Base-by-base conservation (phyloP, 2,888 invertebrate species). In the Agelastica alni region DNA sequence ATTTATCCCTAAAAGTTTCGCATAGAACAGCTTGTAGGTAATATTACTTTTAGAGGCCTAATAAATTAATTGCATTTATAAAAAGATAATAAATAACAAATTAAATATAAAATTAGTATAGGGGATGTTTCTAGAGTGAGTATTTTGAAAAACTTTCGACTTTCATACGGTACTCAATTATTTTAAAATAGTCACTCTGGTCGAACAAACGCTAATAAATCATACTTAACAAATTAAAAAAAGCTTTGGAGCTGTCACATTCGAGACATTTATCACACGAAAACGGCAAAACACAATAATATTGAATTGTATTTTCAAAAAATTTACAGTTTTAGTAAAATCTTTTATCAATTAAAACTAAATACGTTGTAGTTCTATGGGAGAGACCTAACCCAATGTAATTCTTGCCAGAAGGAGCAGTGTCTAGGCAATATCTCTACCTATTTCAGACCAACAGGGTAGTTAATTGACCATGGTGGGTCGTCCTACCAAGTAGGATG, bases 11-110 rank as follows among this genome's bases (percentile, higher is more conserved):
- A 39, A 26, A 39, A 9, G 16, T 45, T 34, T 48, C 31, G 32
- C 20, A 41, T 37, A 49, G 49, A 49, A 42, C 49, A 32, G 31
- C 31, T 49, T 32, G 20, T 46, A 46, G 20, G 28, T 49, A 49
- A 32, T 42, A 48, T 10, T 48, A 41, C 39, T 16, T 59, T 53
- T 53, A 56, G 46, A 58, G 58, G 57, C 58, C 51, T 54, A 54
- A 61, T 57, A 63, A 66, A 60, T 65, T 63, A 64, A 58, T 56
- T 58, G 60, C 60, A 62, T 58, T 51, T 63, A 65, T 62, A 64
- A 63, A 60, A 56, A 32, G 58, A 57, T 62, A 65, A 65, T 63
- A 65, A 66, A 64, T 65, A 65, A 66, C 58, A 60, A 62, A 53
- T 32, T 51, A 49, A 53, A 48, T 37, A 51, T 43, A 57, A 59